Base-by-base conservation (phyloP, 2,888 invertebrate species). In the Eupithecia subumbrata region DNA sequence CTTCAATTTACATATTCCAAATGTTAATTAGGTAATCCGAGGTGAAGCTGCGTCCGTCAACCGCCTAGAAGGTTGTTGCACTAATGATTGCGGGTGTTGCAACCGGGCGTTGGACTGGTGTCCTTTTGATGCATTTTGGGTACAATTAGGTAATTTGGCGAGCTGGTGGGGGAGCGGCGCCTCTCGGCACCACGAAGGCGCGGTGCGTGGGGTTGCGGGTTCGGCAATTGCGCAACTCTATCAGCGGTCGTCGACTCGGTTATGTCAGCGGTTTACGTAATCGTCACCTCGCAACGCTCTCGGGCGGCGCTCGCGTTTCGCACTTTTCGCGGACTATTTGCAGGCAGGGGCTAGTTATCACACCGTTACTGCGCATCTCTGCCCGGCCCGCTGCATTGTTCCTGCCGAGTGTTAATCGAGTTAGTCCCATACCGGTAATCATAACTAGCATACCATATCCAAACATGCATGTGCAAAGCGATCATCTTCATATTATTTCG, bases 261-360 rank as follows among this genome's bases (percentile, higher is more conserved):
- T 95, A 95, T 95, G 93, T 95, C 95, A 94, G 93, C 87, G 85
- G 87, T 87, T 95, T 95, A 94, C 94, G 94, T 95, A 94, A 95
- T 88, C 90, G 88, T 91, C 91, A 91, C 92, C 92, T 93, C 93
- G 94, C 92, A 91, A 91, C 90, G 91, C 87, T 92, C 92, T 90
- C 91, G 88, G 90, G 86, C 91, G 89, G 88, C 90, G 90, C 88
- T 89, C 89, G 87, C 90, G 87, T 91, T 93, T 94, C 90, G 92
- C 93, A 94, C 93, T 91, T 92, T 90, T 87, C 88, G 89, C 88
- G 88, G 85, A 90, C 92, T 92, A 91, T 92, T 93, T 91, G 92
- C 92, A 88, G 84, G 82, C 84, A 83, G 86, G 84, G 82, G 85
- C 88, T 91, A 86, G 88, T 94, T 93, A 93, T 89, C 91, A 86